Percentiles rank a stretch among this genome's conserved stretches.
These are phyloP conservation scores for Trematomus loennbergii DNA, from an alignment of 2,113 vertebrate genomes.

Conservation along the genomic window DNA sequence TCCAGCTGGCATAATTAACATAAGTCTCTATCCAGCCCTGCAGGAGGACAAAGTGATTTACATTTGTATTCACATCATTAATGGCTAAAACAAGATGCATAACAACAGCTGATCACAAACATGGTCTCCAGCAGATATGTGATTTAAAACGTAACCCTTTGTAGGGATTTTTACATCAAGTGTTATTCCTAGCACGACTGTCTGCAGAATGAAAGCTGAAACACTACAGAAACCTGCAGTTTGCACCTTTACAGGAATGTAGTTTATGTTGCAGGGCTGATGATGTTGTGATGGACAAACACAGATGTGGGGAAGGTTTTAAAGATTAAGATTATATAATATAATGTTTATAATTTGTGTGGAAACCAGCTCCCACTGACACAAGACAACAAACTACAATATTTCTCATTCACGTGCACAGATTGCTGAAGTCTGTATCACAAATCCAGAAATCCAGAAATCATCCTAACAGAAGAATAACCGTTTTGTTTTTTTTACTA, in stretches of 20 bases:
- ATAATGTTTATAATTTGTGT: constrained; percentile 14
- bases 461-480: background rate
- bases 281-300: background rate
- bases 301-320: background rate
- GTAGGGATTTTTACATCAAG: constrained; percentile 5
- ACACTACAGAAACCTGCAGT: constrained; percentile 7
- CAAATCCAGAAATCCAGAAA: too few relatives aligned
- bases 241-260: constrained; percentile 17
- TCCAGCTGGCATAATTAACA: constrained; percentile 37
- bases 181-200: constrained; percentile 2
- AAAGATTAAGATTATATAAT: constrained; percentile 10
- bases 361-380: constrained; percentile 62
- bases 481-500: background rate
- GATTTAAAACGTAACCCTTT: constrained; percentile 56
- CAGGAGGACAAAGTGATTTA: background rate
- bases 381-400: background rate
- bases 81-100: constrained; percentile 13
- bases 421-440: constrained; percentile 1
- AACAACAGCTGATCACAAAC: constrained; percentile 31
- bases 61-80: background rate
- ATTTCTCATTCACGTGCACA: constrained; percentile 2
- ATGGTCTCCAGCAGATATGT: constrained; percentile 58
- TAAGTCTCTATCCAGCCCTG: constrained; percentile 39
- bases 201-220: constrained; percentile 12
- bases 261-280: constrained; percentile 12